Base-by-base conservation (phyloP, 2,113 vertebrate species). In the Peromyscus polionotus region DNA sequence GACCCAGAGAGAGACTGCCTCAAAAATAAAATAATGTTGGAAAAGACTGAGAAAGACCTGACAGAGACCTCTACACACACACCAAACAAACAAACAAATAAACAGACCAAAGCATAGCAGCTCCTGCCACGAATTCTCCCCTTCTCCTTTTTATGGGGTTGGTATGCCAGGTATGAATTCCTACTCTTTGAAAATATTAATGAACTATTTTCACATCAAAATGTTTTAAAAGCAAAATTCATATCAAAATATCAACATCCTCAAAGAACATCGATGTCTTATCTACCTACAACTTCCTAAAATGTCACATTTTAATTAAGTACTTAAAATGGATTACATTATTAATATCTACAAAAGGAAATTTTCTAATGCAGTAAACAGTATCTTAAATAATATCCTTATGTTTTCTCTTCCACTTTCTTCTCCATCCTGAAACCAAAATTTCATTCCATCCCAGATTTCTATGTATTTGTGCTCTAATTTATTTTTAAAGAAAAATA, bases 281-380 rank as follows among this genome's bases (percentile, higher is more conserved):
- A 96, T 72, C 83, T 42, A 67, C 42, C 16, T 76, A 94, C 22
- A 67, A 86, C 75, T 88, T 89, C 86, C 57, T 84, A 84, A 96
- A 95, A 95, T 97, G 76, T 88, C 76, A 96, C 57, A 79, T 96
- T 97, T 96, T 85, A 81, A 95, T 88, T 96, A 96, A 98, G 36
- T 93, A 88, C 51, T 96, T 96, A 86, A 90, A 97, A 61, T 59
- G 28, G 20, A 95, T 96, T 90, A 90, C 80, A 94, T 94, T 75
- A 73, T 73, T 96, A 96, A 83, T 45, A 96, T 75, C 68, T 93
- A 89, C 63, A 92, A 93, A 96, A 81, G 26, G 17, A 79, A 94
- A 83, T 80, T 94, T 95, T 94, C 72, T 93, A 77, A 36, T 87
- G 91, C 26, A 90, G 24, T 88, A 80, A 93, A 54, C 2, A 42